A percentile compares a stretch with the other conserved stretches of the same genome.
Conservation (phyloP, 2,113 vertebrate species). For the Tenebrosternarchus preto region DNA sequence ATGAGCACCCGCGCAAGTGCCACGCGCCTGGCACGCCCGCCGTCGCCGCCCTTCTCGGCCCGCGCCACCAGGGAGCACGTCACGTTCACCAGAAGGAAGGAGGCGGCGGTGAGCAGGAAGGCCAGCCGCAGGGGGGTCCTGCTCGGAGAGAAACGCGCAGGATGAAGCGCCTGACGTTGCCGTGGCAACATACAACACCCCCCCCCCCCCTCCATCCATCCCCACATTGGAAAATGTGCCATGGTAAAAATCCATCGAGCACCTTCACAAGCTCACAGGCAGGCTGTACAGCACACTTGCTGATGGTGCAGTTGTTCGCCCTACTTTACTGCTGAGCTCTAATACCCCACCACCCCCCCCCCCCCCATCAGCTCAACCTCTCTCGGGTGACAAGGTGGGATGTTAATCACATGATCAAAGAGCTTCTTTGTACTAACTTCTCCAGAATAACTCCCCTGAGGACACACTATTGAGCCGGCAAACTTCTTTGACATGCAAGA, state of each 20-base stretch:
- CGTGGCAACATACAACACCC: too few relatives aligned
- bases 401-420: constrained; percentile 46
- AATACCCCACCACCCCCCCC: background rate
- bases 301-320: background rate
- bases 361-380: background rate
- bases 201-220: too few relatives aligned
- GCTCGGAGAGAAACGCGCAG: constrained; percentile 27
- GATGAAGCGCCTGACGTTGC: background rate
- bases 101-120: constrained; percentile 83
- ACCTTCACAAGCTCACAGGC: background rate
- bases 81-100: constrained; percentile 91
- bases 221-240: too few relatives aligned
- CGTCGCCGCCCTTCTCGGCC: constrained; percentile 67
- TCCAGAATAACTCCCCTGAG: background rate
- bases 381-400: background rate
- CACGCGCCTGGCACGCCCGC: constrained; percentile 76
- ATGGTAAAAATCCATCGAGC: background rate
- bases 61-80: constrained; percentile 88
- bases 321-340: constrained; percentile 17
- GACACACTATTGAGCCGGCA: background rate
- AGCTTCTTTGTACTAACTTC: constrained; percentile 30
- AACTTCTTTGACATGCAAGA: background rate
- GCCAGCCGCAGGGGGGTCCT: constrained; percentile 86
- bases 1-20: constrained; percentile 84
- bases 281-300: background rate